phyloP scores from a whole-genome alignment of 2,797 vertebrate species.

The Rhadinocentrus ornatus region DNA sequence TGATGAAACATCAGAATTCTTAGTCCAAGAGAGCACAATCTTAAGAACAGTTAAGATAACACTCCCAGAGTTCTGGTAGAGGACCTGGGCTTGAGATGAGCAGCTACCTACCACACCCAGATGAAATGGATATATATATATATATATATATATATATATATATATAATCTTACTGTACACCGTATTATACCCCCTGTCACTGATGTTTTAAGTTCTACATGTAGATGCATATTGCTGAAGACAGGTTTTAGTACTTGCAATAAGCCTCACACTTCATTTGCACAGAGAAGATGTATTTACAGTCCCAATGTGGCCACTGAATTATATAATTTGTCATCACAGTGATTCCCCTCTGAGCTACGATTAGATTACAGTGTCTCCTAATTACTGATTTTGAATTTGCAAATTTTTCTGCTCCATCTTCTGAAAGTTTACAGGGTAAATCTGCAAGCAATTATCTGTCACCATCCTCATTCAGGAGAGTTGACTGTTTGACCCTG shows the following conservation, averaged over 20 bases:
- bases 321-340: constrained; percentile 71
- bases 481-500: constrained; percentile 76
- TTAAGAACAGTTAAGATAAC: no score
- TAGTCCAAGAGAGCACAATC: no score
- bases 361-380: constrained; percentile 70
- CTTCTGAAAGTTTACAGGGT: constrained; percentile 69
- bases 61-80: no score
- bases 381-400: constrained; percentile 76
- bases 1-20: no score
- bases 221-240: constrained; percentile 19
- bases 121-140: no score
- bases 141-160: no score
- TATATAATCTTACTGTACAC: no score
- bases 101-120: no score
- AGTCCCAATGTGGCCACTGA: constrained; percentile 60
- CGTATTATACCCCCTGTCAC: neutral
- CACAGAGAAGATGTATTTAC: constrained; percentile 52
- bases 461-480: constrained; percentile 67
- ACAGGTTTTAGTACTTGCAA: constrained; percentile 23
- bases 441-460: constrained; percentile 77
- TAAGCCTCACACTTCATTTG: constrained; percentile 24
- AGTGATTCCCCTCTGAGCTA: constrained; percentile 64
- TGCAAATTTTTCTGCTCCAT: constrained; percentile 63
- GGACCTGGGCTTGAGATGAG: no score
- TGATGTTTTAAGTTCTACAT: constrained; percentile 2